Evolutionary conservation across 2,113 vertebrate species (phyloP), one percentile per base, ranked within the genome.

Genomic region (Silurus asotus): DNA sequence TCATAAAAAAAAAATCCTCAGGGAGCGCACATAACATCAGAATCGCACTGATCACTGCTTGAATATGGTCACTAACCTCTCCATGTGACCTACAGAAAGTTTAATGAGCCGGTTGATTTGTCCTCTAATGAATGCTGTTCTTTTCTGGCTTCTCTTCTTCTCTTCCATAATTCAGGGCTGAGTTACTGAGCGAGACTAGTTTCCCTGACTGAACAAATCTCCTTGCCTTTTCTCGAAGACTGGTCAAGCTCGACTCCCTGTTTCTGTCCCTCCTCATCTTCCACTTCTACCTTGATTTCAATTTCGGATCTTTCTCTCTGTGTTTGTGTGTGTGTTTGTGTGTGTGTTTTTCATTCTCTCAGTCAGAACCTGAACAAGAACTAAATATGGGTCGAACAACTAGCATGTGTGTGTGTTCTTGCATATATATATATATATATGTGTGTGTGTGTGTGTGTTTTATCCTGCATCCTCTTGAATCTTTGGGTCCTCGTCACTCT

Each of bases 121-220:
- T 89, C 75, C 69, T 89, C 84, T 90, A 84, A 87, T 75, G 37
- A 37, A 37, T 9, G 67, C 77, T 89, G 62, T 86, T 84, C 79
- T 84, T 87, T 62, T 88, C 61, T 62, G 65, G 45, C 82, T 94
- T 37, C 84, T 95, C 93, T 95, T 95, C 93, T 94, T 94, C 91
- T 96, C 92, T 95, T 90, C 92, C 94, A 91, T 94, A 94, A 95
- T 95, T 94, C 93, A 96, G 95, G 95, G 94, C 93, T 95, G 95
- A 96, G 88, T 95, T 96, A 93, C 95, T 96, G 95, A 96, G 95
- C 94, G 95, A 96, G 93, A 95, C 94, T 96, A 96, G 95, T 94
- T 95, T 96, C 92, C 95, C 94, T 92, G 95, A 96, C 93, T 96
- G 95, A 95, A 93, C 94, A 92, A 90, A 91, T 91, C 92, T 87